phyloP scores from a whole-genome alignment of 1,140 invertebrate species.

The Pseudobourletiella spinata region DNA sequence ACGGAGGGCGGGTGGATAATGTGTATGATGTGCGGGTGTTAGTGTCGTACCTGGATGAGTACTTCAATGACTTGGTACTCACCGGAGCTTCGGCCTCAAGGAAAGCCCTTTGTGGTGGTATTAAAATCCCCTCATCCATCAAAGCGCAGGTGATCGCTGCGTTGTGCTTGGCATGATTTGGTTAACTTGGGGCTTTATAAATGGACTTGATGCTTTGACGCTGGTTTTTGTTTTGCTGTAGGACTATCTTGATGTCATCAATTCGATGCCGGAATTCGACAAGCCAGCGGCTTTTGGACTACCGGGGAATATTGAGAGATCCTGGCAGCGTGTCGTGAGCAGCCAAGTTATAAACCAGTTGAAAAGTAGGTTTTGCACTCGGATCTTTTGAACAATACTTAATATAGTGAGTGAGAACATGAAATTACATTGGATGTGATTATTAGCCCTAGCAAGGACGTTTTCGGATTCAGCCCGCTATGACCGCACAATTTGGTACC shows the following conservation, averaged over 20 bases:
- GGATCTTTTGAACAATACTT: not conserved
- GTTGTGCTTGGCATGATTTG: not conserved
- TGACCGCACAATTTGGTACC: conserved; percentile 47
- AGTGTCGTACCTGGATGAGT: conserved; percentile 60
- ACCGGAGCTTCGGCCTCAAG: conserved; percentile 45
- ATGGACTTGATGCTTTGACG: too few species aligned
- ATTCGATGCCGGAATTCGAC: conserved; percentile 56
- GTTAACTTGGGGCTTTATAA: too few species aligned
- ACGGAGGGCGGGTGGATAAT: conserved; percentile 81
- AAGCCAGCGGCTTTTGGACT: conserved; percentile 63
- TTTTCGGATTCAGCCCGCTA: conserved; percentile 37
- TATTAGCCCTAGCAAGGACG: conserved; percentile 11
- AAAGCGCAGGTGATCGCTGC: conserved; percentile 45
- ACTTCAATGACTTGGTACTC: conserved; percentile 53
- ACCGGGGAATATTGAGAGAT: conserved; percentile 68
- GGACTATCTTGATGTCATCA: conserved; percentile 55
- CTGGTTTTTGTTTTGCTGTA: conserved; percentile 38
- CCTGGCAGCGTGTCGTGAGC: conserved; percentile 62
- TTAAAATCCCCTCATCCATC: conserved; percentile 46
- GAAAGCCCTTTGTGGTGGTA: conserved; percentile 46
- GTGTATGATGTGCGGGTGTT: conserved; percentile 64
- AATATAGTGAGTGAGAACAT: not conserved
- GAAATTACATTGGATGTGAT: not conserved
- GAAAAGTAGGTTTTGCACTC: conserved; percentile 44
- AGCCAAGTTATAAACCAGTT: conserved; percentile 54